Base-by-base conservation (phyloP, 1,140 invertebrate species). In the Pseudomyrmex concolor region DNA sequence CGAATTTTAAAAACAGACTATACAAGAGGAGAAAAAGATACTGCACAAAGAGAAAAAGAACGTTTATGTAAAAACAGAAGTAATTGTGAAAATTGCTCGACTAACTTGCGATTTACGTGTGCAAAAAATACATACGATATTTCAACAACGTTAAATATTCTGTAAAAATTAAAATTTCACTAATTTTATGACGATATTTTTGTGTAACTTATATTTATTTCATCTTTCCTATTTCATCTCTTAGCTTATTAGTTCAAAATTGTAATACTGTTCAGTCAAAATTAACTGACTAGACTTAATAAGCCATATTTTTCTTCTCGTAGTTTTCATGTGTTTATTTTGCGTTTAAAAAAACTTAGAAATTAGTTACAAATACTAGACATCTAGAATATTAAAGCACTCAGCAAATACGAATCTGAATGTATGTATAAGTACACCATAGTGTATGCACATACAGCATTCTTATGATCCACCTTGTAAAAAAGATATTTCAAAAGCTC, bases 31-130 rank as follows among this genome's bases (percentile, higher is more conserved):
- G 59, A 66, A 74, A 74, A 84, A 82, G 57, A 77, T 55, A 84
- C 83, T 64, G 80, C 73, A 54, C 80, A 48, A 19, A 15, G 72
- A 88, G 59, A 81, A 73, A 76, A 70, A 77, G 48, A 15, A 10
- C 77, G 55, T 73, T 84, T 84, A 60, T 64, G 67, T 77, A 86
- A 76, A 84, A 86, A 88, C 90, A 85, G 86, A 92, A 91, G 88
- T 92, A 91, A 91, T 92, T 87, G 87, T 84, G 87, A 86, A 90
- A 92, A 90, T 90, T 88, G 89, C 89, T 87, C 83, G 74, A 88
- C 84, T 87, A 86, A 71, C 83, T 17, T 43, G 43, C 25, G 59
- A 68, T 84, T 86, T 34, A 34, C 72, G 51, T 73, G 67, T 51
- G 9, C 25, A 59, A 62, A 57, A 63, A 48, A 59, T 57, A 62